Base-by-base conservation (phyloP, 2,113 vertebrate species). In the Petaurus breviceps region DNA sequence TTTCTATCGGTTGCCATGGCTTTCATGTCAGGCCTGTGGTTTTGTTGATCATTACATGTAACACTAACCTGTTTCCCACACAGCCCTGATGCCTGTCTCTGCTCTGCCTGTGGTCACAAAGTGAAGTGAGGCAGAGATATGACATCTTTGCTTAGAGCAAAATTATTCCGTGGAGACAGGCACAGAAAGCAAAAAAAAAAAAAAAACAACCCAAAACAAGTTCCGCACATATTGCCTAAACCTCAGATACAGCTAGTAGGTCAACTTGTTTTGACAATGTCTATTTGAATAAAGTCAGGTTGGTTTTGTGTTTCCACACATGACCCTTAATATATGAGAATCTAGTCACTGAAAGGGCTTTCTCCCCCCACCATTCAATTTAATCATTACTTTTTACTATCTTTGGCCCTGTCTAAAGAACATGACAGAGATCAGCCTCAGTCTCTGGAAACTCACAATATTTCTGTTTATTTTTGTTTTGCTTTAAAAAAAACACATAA, bases 51-150 rank as follows among this genome's bases (percentile, higher is more conserved):
- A 6, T 55, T 46, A 84, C 51, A 50, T 10, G 91, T 51, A 26
- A 12, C 1, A 22, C 25, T 46, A 31, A 94, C 94, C 93, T 51
- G 90, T 90, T 97, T 98, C 96, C 96, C 97, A 94, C 93, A 52
- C 43, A 50, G 7, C 28, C 0, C 2, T 37, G 55, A 12, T 51
- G 90, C 49, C 22, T 37, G 28, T 24, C 89, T 96, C 37, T 91
- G 53, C 57, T 94, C 26, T 93, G 57, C n/a, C 92, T 96, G 77
- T 57, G 49, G 43, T 93, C 68, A 94, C 93, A 94, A 23, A 68
- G n/a, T 84, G 57, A 93, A 92, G 23, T 47, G 47, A 91, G 92
- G 28, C 3, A 94, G 57, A 95, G 51, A 91, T 43, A 8, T 14
- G 61, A 90, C n/a, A 94, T 49, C 37, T 49, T 46, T 50, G 51